Conservation (phyloP, 2,888 invertebrate genomes). For the Seira sanloemensis region DNA sequence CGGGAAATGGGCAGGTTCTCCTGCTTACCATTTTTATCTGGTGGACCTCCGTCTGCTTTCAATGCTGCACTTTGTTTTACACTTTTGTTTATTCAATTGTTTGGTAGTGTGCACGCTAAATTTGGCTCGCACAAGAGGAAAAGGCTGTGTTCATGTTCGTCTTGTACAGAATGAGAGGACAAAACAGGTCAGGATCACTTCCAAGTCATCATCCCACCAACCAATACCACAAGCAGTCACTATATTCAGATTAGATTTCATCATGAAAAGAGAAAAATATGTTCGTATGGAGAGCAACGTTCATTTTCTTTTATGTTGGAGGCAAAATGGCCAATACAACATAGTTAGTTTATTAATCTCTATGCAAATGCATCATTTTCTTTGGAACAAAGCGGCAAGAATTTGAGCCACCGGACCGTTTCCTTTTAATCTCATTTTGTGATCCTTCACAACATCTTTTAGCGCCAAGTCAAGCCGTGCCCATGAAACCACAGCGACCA, state of each 20-base stretch:
- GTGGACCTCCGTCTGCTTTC: neutral
- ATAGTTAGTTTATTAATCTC: neutral
- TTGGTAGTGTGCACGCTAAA: neutral
- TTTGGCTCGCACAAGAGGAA: neutral
- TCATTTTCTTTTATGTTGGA: neutral
- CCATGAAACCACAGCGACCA: neutral
- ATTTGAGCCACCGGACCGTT: neutral
- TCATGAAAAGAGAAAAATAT: neutral
- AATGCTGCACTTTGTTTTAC: neutral
- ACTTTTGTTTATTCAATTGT: neutral
- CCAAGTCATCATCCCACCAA: conserved; percentile 22
- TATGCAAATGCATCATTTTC: conserved; percentile 1
- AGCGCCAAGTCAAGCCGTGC: neutral
- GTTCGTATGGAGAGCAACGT: neutral
- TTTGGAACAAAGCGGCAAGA: neutral
- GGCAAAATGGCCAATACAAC: neutral
- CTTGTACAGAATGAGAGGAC: neutral
- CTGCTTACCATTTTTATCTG: neutral
- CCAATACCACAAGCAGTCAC: neutral
- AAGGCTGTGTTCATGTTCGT: neutral
- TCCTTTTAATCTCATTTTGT: too few species aligned
- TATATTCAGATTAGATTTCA: neutral
- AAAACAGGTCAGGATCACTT: conserved; percentile 35
- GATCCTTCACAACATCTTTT: neutral
- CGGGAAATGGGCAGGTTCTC: conserved; percentile 32